Base-by-base conservation (phyloP, 2,113 vertebrate species). In the Hymenochirus boettgeri region DNA sequence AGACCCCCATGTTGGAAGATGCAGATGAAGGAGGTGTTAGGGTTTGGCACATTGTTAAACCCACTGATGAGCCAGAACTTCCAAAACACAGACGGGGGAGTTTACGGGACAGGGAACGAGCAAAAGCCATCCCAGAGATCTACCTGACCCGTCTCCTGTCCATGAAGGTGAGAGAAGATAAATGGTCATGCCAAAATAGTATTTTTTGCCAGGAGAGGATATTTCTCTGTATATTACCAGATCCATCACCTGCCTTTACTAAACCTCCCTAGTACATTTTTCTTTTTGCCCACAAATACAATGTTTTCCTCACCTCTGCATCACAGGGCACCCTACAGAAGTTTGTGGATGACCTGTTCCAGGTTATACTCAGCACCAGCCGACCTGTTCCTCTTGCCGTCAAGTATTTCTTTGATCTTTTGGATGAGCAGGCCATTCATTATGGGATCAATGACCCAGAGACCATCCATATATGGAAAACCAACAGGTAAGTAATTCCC, bases 391-490 rank as follows among this genome's bases (percentile, higher is more conserved):
- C 96, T 0, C 85, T 98, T 2, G 95, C 96, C 1, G 90, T 99
- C 52, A 99, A 99, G 71, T 99, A 99, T 71, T 99, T 99, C 77
- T 99, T 99, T 27, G 94, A 99, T 76, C 83, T 99, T 60, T 77
- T 99, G 72, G 96, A 99, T 19, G 96, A 98, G 70, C 95, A 97
- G 74, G 96, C 96, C 0, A 65, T 77, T 22, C 87, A 93, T 54
- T 91, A 99, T 0, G 88, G 89, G 57, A 98, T 99, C 5, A 70
- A 83, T 0, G 96, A 99, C 83, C 83, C 92, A 0, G 96, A 99
- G 76, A 98, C 96, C 0, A 93, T 99, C 70, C 96, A 99, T 59
- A 99, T 99, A 64, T 99, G 96, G 96, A 99, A 99, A 82, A 98
- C 95, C 69, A 99, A 99, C 85, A 98, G 96, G 96, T 98, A 42